phyloP scores from a whole-genome alignment of 2,888 invertebrate genomes.

The Lasioglossum villosulum region DNA sequence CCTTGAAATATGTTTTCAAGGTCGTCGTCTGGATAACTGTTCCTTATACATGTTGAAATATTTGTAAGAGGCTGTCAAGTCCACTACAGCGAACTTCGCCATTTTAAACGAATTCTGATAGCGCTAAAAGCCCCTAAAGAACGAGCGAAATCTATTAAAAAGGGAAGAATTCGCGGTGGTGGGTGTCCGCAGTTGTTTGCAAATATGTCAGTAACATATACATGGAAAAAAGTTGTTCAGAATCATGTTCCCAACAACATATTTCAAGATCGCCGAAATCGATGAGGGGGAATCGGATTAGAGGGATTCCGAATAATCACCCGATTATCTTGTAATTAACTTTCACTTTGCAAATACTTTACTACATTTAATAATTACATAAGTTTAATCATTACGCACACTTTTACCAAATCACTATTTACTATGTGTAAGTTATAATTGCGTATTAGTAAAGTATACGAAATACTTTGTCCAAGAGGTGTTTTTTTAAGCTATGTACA shows the following conservation, averaged over 20 bases:
- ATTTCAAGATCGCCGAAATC: background rate
- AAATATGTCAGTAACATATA: background rate
- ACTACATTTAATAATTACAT: conserved; percentile 20
- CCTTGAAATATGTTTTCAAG: background rate
- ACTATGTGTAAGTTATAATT: conserved; percentile 44
- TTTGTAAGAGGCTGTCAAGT: background rate
- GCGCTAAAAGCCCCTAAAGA: background rate
- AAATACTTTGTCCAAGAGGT: conserved; percentile 77
- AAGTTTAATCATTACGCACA: conserved; percentile 32
- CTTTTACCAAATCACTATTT: conserved; percentile 30
- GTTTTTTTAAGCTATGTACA: conserved; percentile 70
- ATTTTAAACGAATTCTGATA: background rate
- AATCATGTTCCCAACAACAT: background rate
- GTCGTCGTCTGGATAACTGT: background rate
- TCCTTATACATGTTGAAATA: background rate
- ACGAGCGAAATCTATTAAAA: background rate
- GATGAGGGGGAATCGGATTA: too few species aligned
- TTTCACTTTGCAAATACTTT: conserved; percentile 10
- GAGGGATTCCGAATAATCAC: background rate
- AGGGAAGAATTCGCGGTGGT: background rate
- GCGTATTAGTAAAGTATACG: conserved; percentile 28
- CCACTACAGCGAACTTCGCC: background rate
- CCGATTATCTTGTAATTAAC: conserved; percentile 16
- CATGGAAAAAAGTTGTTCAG: background rate
- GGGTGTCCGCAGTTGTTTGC: background rate